Base-by-base conservation (phyloP, 2,797 vertebrate genomes). In the Heterohyrax brucei region DNA sequence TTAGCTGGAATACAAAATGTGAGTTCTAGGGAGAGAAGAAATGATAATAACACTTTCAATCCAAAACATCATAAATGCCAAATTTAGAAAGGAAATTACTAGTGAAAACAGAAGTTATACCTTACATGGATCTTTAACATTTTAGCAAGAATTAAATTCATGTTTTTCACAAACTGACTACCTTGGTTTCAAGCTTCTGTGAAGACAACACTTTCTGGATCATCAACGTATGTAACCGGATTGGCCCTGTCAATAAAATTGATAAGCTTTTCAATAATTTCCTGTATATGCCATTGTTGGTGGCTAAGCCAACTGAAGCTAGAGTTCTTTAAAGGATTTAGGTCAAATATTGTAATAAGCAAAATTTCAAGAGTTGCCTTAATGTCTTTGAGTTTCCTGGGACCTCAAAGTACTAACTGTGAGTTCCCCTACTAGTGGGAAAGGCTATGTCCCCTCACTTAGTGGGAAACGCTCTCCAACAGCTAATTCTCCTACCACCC, bases 41-140 rank as follows among this genome's bases (percentile, higher is more conserved):
- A 77, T 79, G 19, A 62, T 16, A 83, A 82, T 14, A 75, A 48
- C 30, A 53, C 66, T 22, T 10, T 77, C 10, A 62, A 46, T n/a
- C 7, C 18, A 90, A 79, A 78, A 4, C 3, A 78, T 66, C 1
- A 18, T 18, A 53, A 79, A 30, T 70, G 80, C 16, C 8, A 83
- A 87, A 78, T 84, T 89, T 50, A 80, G 6, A 80, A 89, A 91
- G 4, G 73, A 3, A 46, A 87, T 83, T 86, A 76, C 10, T 84
- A 82, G 86, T 86, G 10, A 59, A 66, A 95, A 79, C 78, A 50
- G 13, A 7, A 62, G 33, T 18, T 75, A 21, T 22, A 12, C 30
- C 92, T 91, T 86, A 48, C 19, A 76, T 16, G 10, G 46, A 0
- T 59, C 18, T 97, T 91, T 80, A 87, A 89, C 10, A 72, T 16